Conservation (phyloP, 2,888 invertebrate species). For the Cotesia congregata region DNA sequence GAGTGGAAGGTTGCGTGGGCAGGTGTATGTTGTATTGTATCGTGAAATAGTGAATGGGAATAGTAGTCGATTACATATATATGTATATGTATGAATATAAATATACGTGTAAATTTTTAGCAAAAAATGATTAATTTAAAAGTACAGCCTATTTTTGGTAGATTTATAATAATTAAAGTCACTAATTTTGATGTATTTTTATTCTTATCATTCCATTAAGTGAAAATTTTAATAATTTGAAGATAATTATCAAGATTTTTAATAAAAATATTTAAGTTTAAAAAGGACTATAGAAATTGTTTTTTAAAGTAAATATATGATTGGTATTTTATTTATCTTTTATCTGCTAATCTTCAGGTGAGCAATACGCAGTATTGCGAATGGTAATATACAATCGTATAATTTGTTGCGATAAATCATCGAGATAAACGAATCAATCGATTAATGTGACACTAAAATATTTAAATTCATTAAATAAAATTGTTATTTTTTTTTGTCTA, state of each 20-base stretch:
- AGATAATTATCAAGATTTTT: too few species aligned
- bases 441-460: background rate
- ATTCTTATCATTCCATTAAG: too few species aligned
- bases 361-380: background rate
- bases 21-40: conserved; percentile 54
- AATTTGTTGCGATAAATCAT: conserved; percentile 14
- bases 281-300: too few species aligned
- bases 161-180: too few species aligned
- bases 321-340: too few species aligned
- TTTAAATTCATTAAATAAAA: background rate
- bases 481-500: background rate
- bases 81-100: background rate
- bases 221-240: too few species aligned
- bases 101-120: conserved; percentile 15
- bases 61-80: conserved; percentile 21
- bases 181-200: too few species aligned
- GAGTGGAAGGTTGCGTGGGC: conserved; percentile 50
- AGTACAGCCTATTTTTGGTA: too few species aligned
- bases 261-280: too few species aligned
- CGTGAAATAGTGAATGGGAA: conserved; percentile 50
- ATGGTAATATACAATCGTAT: conserved; percentile 21
- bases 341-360: too few species aligned
- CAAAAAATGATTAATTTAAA: background rate
- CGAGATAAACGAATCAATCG: background rate
- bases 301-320: too few species aligned